A percentile compares a stretch with the other conserved stretches of the same genome.
These are phyloP conservation scores for Musca vetustissima DNA, from an alignment of 1,140 invertebrate species.

Conservation along the genomic window DNA sequence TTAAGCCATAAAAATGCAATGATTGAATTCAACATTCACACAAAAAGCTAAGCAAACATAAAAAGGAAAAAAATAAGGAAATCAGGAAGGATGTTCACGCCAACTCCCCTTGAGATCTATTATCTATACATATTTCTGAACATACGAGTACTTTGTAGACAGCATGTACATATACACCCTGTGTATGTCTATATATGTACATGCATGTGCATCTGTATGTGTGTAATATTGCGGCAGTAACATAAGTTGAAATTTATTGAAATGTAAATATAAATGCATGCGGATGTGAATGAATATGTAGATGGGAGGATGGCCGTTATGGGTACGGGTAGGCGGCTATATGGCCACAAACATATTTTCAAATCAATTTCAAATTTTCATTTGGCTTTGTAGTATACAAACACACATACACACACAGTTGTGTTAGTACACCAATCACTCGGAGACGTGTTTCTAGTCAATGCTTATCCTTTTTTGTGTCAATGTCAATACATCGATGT, in stretches of 20 bases:
- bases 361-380: constrained; percentile 19
- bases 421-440: too few species aligned
- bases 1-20: constrained; percentile 24
- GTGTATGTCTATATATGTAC: background rate
- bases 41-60: too few species aligned
- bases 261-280: constrained; percentile 19
- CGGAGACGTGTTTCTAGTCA: too few species aligned
- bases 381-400: background rate
- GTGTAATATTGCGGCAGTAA: background rate
- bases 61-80: too few species aligned
- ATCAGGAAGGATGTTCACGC: too few species aligned
- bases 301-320: background rate
- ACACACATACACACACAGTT: background rate
- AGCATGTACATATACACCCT: background rate
- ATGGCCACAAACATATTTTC: background rate
- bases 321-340: background rate
- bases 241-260: constrained; percentile 23
- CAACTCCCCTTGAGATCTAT: too few species aligned
- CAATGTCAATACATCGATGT: too few species aligned
- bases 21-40: constrained; percentile 5
- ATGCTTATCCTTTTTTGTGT: too few species aligned
- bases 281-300: background rate
- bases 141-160: too few species aligned
- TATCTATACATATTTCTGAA: too few species aligned
- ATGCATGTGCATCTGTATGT: background rate